These are phyloP conservation scores for Dynastes grantii DNA, from an alignment of 2,888 invertebrate species.

Conservation along the genomic window DNA sequence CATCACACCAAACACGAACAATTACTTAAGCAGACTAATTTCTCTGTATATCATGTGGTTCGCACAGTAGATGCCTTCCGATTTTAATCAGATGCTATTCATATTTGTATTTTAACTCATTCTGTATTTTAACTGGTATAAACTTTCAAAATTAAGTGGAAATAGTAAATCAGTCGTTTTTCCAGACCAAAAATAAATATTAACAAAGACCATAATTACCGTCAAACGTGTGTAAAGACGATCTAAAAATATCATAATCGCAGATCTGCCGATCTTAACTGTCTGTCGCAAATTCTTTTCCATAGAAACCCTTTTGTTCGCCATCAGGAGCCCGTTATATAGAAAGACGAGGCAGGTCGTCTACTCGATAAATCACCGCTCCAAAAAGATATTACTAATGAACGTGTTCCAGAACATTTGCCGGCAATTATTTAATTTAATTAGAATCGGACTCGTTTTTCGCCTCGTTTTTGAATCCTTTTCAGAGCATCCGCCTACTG, in stretches of 20 bases:
- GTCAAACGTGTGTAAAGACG: neutral
- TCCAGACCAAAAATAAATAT: neutral
- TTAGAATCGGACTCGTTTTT: slow-evolving; percentile 35
- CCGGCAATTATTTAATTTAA: slow-evolving; percentile 44
- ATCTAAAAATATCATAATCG: slow-evolving; percentile 12
- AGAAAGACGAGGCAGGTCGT: neutral
- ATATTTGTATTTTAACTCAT: too few relatives aligned
- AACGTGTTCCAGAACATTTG: slow-evolving; percentile 38
- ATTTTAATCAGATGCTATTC: too few relatives aligned
- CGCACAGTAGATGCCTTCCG: too few relatives aligned
- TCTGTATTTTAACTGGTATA: too few relatives aligned
- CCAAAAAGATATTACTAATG: slow-evolving; percentile 35
- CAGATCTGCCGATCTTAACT: slow-evolving; percentile 10
- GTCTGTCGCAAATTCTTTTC: slow-evolving; percentile 2
- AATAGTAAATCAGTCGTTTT: too few relatives aligned
- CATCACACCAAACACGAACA: too few relatives aligned
- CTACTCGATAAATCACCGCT: slow-evolving; percentile 34
- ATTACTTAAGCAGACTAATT: too few relatives aligned
- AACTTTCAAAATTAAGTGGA: too few relatives aligned
- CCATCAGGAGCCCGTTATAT: neutral
- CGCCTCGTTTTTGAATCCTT: slow-evolving; percentile 20
- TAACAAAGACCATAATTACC: neutral
- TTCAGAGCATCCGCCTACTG: neutral
- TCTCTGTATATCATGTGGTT: too few relatives aligned
- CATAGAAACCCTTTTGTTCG: slow-evolving; percentile 8